A percentile compares a stretch with the other conserved stretches of the same genome.
phyloP scores from a whole-genome alignment of 2,888 invertebrate genomes.

The Panzeria rudis region DNA sequence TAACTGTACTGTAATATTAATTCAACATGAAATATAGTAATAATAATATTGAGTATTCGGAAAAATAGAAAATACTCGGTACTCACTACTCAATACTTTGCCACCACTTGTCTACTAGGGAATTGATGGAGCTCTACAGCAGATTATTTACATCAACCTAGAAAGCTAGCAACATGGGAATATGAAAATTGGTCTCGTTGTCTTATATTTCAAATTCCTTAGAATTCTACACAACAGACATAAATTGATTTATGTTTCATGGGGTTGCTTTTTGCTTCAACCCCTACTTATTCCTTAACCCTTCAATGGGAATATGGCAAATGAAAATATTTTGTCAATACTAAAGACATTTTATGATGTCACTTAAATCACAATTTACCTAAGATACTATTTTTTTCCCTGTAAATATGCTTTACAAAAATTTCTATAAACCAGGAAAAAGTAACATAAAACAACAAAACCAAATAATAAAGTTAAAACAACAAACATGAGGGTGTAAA shows the following conservation, averaged over 20 bases:
- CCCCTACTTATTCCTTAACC: neutral
- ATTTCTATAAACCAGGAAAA: conserved; percentile 20
- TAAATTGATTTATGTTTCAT: neutral
- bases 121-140: neutral
- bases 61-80: too few relatives aligned
- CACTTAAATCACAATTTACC: conserved; percentile 20
- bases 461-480: conserved; percentile 57
- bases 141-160: neutral
- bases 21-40: too few relatives aligned
- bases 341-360: neutral
- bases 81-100: too few relatives aligned
- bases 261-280: neutral
- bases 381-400: neutral
- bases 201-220: neutral
- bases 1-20: too few relatives aligned
- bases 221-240: neutral
- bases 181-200: neutral
- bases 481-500: conserved; percentile 40
- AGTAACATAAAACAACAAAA: conserved; percentile 63
- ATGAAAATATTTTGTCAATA: neutral
- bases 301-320: neutral
- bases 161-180: neutral
- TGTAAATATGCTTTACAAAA: conserved; percentile 16
- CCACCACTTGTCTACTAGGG: too few relatives aligned
- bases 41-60: too few relatives aligned